These are phyloP conservation scores for Diachrysia chrysitis DNA, from an alignment of 2,888 invertebrate genomes.

Conservation along the genomic window DNA sequence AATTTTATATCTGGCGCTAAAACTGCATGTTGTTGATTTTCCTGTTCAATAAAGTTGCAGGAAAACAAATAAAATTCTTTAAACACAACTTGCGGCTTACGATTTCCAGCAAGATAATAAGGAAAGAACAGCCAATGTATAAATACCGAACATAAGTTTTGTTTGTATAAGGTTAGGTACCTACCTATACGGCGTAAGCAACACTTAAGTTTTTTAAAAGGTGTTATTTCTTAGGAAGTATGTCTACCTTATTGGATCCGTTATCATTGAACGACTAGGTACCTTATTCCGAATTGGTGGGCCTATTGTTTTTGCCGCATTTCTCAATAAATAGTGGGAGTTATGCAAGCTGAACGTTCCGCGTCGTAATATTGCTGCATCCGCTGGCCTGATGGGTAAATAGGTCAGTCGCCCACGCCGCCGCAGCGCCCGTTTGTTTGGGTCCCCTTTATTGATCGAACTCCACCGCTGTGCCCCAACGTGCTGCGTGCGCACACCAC, in stretches of 20 bases:
- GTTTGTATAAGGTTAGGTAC: conserved; percentile 43
- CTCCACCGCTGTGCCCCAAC: conserved; percentile 41
- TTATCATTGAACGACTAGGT: not conserved
- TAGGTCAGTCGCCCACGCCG: conserved; percentile 84
- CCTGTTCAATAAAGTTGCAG: conserved; percentile 49
- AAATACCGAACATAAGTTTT: conserved; percentile 27
- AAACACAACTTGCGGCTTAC: conserved; percentile 29
- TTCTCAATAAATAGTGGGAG: conserved; percentile 25
- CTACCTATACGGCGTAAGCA: conserved; percentile 13
- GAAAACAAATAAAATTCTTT: conserved; percentile 42
- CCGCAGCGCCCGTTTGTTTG: conserved; percentile 83
- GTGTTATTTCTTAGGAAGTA: conserved; percentile 36
- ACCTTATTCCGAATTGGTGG: conserved; percentile 15
- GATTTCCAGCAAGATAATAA: conserved; percentile 55
- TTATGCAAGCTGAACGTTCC: conserved; percentile 55
- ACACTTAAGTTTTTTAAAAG: conserved; percentile 1
- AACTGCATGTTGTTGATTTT: conserved; percentile 39
- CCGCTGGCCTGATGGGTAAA: conserved; percentile 69
- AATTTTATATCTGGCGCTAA: conserved; percentile 31
- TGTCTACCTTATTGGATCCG: not conserved
- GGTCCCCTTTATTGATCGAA: conserved; percentile 85
- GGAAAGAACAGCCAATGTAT: conserved; percentile 40
- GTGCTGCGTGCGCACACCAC: conserved; percentile 79
- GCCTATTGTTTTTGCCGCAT: conserved; percentile 25
- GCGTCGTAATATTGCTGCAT: conserved; percentile 61